A percentile compares a stretch with the other conserved stretches of the same genome.
phyloP scores from a whole-genome alignment of 2,797 vertebrate genomes.

The Cyprinella venusta region DNA sequence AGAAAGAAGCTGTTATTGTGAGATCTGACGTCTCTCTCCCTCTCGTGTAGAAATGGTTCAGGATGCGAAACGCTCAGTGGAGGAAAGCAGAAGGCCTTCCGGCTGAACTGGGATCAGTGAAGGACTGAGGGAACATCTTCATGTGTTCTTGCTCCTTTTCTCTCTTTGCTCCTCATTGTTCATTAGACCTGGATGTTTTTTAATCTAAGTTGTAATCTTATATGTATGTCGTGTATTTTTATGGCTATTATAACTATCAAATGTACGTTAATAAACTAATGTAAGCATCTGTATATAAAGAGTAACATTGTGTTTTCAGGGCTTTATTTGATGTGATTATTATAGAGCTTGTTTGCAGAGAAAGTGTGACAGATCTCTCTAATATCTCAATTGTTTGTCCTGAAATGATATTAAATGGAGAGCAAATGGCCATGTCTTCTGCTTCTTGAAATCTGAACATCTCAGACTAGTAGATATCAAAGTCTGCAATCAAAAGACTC shows the following conservation, averaged over 20 bases:
- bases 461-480: background rate
- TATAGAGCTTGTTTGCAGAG: background rate
- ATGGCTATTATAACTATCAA: conserved; percentile 65
- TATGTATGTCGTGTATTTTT: conserved; percentile 67
- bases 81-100: conserved; percentile 90
- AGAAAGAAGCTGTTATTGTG: no score
- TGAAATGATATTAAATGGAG: conserved; percentile 19
- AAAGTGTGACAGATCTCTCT: background rate
- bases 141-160: conserved; percentile 27
- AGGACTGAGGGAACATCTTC: conserved; percentile 78
- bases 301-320: conserved; percentile 9
- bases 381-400: background rate
- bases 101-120: conserved; percentile 86
- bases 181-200: conserved; percentile 28
- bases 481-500: background rate
- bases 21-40: background rate
- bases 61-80: conserved; percentile 88
- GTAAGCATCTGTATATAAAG: conserved; percentile 55
- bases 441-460: background rate
- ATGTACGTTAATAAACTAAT: conserved; percentile 71
- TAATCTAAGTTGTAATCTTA: conserved; percentile 68
- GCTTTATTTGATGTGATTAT: conserved; percentile 5
- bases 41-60: conserved; percentile 89
- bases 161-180: background rate
- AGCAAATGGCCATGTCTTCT: background rate